Evolutionary conservation across 2,888 invertebrate genomes (phyloP).

Genomic region (Ormyrus rosae): DNA sequence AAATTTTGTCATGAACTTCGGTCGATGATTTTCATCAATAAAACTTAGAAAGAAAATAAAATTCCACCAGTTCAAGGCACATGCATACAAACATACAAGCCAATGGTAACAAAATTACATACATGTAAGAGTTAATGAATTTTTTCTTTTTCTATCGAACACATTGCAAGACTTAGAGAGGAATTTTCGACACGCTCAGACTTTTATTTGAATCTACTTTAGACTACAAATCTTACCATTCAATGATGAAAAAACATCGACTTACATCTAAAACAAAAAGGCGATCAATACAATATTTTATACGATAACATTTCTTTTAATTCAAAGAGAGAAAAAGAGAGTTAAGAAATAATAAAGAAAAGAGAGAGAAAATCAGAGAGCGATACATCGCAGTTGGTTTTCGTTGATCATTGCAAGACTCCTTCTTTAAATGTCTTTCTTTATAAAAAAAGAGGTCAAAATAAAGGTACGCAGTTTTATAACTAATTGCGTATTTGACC

Average conservation of each 20-base stretch:
- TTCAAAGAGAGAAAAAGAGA: slow-evolving; percentile 15
- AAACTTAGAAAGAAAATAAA: slow-evolving; percentile 10
- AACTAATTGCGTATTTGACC: slow-evolving; percentile 26
- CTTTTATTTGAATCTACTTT: slow-evolving; percentile 35
- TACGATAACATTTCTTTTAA: slow-evolving; percentile 28
- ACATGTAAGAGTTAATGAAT: slow-evolving; percentile 41
- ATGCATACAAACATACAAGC: slow-evolving; percentile 14
- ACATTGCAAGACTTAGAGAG: slow-evolving; percentile 48
- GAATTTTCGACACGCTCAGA: slow-evolving; percentile 34
- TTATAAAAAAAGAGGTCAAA: slow-evolving; percentile 29
- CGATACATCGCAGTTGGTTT: slow-evolving; percentile 45
- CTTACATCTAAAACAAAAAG: slow-evolving; percentile 45
- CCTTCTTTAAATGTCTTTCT: slow-evolving; percentile 1
- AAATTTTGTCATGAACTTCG: slow-evolving; percentile 44
- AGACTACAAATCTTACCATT: slow-evolving; percentile 17
- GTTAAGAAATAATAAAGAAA: neutral
- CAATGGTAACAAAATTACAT: slow-evolving; percentile 51
- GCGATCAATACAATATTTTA: slow-evolving; percentile 47
- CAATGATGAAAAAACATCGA: slow-evolving; percentile 42
- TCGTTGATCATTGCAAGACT: slow-evolving; percentile 36
- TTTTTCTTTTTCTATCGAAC: slow-evolving; percentile 47
- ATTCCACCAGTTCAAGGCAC: neutral
- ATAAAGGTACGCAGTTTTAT: slow-evolving; percentile 25
- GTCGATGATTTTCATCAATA: slow-evolving; percentile 48
- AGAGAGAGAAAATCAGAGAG: slow-evolving; percentile 36